Evolutionary conservation across 2,797 vertebrate species (phyloP).

Genomic region (Apodemus agrarius): DNA sequence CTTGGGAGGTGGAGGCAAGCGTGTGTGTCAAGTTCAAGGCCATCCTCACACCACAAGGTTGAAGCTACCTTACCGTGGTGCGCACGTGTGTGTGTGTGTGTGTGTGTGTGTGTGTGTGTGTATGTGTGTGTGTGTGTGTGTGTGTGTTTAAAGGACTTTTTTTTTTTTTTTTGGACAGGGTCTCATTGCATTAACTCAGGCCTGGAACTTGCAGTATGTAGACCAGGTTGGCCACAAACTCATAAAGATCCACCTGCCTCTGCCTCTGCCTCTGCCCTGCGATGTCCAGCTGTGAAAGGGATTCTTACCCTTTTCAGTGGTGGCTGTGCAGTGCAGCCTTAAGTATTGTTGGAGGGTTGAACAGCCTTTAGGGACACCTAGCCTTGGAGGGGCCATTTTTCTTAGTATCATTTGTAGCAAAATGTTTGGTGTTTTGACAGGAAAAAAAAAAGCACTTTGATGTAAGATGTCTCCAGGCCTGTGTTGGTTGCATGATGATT

Average conservation of each 20-base stretch:
- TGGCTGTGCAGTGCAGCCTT: background rate
- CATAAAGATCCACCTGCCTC: background rate
- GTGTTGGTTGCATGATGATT: constrained; percentile 18
- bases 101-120: background rate
- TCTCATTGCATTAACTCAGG: background rate
- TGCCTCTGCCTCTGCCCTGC: background rate
- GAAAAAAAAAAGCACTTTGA: constrained; percentile 34
- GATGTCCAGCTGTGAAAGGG: background rate
- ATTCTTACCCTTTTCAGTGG: background rate
- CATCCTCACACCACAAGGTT: background rate
- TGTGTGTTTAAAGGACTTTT: background rate
- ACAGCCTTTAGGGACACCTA: background rate
- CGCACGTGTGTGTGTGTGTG: background rate
- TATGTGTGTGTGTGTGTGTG: background rate
- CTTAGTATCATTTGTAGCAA: background rate
- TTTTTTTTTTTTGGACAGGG: background rate
- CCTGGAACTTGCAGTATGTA: background rate
- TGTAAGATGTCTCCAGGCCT: constrained; percentile 81
- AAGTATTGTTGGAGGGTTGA: constrained; percentile 20
- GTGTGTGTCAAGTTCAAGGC: background rate
- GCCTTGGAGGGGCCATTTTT: background rate
- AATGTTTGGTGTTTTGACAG: constrained; percentile 30
- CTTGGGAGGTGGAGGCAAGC: background rate
- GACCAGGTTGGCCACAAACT: background rate
- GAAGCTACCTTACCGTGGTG: no score